Base-by-base conservation (phyloP, 2,797 vertebrate genomes). In the Myotis vivesi region DNA sequence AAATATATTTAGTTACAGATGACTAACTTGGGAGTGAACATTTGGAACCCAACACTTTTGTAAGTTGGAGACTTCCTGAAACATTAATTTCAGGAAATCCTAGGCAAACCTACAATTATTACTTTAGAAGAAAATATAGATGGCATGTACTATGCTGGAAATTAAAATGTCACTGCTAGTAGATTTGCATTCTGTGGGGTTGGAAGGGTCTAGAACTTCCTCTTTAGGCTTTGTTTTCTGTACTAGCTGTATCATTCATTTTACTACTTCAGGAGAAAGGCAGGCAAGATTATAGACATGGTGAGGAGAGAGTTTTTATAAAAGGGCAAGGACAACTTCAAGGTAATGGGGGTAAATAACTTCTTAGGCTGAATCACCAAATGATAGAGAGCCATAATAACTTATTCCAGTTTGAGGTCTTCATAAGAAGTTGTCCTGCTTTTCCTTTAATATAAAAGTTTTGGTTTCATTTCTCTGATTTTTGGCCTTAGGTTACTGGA, bases 381-480 rank as follows among this genome's bases (percentile, higher is more conserved):
- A 55, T 82, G 66, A 93, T 10, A 72, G 38, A 80, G 75, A 94
- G 55, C 19, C 28, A 2, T 66, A 76, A 57, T 89, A 92, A 72
- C 46, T 86, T 91, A 76, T 68, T 91, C 41, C 59, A 75, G 33
- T 80, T 77, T 62, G 49, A 91, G 33, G 81, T 94, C 55, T 68
- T 91, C 79, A 28, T 82, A 57, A 87, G 59, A 92, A 38, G 16
- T 84, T 30, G 33, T 82, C 75, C 59, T 66, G 28, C 25, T 51
- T 88, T 41, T 86, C 68, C 57, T 87, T 93, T 85, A 66, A 83
- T 41, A 59, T 55, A 36, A 57, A 92, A 91, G 19, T 2, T 72
- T 96, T 86, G 51, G 15, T 93, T 97, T 80, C 53, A 46, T 86
- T 97, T 97, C 90, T 92, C 59, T 92, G 84, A 93, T 76, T 81